These are phyloP conservation scores for Lagria hirta DNA, from an alignment of 2,888 invertebrate species.

Conservation along the genomic window DNA sequence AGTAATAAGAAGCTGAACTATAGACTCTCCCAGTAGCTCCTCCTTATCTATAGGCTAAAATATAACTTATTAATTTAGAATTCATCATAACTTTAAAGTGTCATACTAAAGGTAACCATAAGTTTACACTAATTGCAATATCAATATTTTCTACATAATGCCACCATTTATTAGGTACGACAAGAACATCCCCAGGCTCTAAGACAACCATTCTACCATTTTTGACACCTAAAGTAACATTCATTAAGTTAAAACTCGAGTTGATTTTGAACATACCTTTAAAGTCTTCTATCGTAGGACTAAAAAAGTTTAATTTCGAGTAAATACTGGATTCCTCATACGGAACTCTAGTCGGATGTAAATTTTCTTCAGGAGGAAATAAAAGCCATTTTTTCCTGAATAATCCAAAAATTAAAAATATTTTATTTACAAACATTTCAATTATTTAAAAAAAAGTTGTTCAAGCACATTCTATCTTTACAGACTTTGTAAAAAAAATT, in stretches of 20 bases:
- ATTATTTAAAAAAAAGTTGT: constrained; percentile 6
- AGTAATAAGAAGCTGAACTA: constrained; percentile 67
- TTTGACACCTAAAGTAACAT: constrained; percentile 35
- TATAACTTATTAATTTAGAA: constrained; percentile 5
- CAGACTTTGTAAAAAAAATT: too few relatives aligned
- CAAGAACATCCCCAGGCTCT: constrained; percentile 81
- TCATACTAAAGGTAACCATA: constrained; percentile 74
- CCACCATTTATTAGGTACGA: constrained; percentile 95
- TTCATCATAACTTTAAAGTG: constrained; percentile 29
- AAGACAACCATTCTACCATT: constrained; percentile 62
- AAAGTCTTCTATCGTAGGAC: constrained; percentile 60
- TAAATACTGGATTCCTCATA: constrained; percentile 97
- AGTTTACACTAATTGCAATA: constrained; percentile 64
- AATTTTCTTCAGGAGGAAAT: constrained; percentile 75
- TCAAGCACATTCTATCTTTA: too few relatives aligned
- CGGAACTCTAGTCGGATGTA: constrained; percentile 83
- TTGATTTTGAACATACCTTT: constrained; percentile 48
- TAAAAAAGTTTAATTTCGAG: constrained; percentile 78
- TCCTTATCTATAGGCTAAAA: constrained; percentile 55
- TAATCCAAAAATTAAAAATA: too few relatives aligned
- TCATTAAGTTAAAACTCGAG: neutral
- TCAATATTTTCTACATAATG: constrained; percentile 92
- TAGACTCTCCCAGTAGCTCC: constrained; percentile 63
- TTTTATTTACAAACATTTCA: too few relatives aligned
- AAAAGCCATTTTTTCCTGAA: constrained; percentile 87